Evolutionary conservation across 2,113 vertebrate genomes (phyloP).

Genomic region (Malurus melanocephalus): DNA sequence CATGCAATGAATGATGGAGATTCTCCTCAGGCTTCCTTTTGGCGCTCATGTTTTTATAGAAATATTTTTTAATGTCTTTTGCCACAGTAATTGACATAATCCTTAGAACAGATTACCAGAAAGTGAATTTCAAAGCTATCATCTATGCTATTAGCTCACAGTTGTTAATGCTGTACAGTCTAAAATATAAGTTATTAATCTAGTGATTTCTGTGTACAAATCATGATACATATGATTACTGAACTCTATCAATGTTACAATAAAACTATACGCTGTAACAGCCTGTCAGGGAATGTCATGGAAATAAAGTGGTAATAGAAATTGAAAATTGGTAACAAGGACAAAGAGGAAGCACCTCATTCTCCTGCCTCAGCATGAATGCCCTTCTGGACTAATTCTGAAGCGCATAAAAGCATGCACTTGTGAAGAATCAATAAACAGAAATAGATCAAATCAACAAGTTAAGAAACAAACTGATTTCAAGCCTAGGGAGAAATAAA

Average conservation of each 20-base stretch:
- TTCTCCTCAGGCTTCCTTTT: neutral
- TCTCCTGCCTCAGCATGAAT: neutral
- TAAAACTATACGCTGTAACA: neutral
- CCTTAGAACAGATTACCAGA: neutral
- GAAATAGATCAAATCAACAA: slow-evolving; percentile 7
- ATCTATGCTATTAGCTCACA: neutral
- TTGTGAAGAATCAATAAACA: neutral
- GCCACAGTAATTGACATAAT: neutral
- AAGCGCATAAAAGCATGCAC: neutral
- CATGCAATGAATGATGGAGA: neutral
- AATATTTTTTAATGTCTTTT: neutral
- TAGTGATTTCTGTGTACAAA: neutral
- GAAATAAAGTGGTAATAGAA: neutral
- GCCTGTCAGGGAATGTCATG: neutral
- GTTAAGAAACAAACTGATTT: neutral
- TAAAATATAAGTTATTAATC: neutral
- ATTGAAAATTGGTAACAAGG: neutral
- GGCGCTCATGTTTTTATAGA: neutral
- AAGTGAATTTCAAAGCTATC: neutral
- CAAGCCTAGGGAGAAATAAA: neutral
- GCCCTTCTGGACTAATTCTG: neutral
- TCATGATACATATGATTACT: neutral
- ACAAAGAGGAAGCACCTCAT: neutral
- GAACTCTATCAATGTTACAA: neutral
- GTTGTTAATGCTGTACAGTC: neutral